Conservation (phyloP, 2,113 vertebrate species). For the Melanerpes aurifrons region DNA sequence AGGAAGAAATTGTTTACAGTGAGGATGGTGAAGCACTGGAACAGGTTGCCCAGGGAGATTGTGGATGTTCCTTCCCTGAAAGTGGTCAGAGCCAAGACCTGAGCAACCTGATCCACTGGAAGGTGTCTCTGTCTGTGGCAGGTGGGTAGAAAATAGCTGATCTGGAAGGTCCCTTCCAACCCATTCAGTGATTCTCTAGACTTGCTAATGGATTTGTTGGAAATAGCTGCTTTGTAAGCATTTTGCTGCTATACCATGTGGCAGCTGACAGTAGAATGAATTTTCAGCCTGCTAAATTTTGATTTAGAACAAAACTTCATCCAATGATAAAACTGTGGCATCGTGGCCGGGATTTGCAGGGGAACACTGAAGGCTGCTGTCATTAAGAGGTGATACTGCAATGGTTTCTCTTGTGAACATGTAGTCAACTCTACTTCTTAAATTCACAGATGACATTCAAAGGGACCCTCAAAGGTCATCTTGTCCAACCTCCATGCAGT, state of each 20-base stretch:
- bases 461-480: too few relatives aligned
- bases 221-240: neutral
- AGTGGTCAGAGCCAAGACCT: too few relatives aligned
- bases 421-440: neutral
- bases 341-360: neutral
- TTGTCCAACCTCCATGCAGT: too few relatives aligned
- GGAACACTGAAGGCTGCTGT: neutral
- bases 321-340: neutral
- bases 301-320: neutral
- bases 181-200: too few relatives aligned
- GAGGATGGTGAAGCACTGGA: too few relatives aligned
- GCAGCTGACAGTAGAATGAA: neutral
- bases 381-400: neutral
- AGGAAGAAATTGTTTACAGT: too few relatives aligned
- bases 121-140: too few relatives aligned
- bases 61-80: too few relatives aligned
- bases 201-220: neutral
- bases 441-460: neutral
- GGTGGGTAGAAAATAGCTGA: too few relatives aligned
- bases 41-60: too few relatives aligned
- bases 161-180: too few relatives aligned
- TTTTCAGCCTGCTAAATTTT: slow-evolving; percentile 2
- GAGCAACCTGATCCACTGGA: too few relatives aligned
- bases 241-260: neutral
- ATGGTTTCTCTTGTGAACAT: neutral